Evolutionary conservation across 2,797 vertebrate genomes (phyloP).

Genomic region (Bradypodion pumilum): DNA sequence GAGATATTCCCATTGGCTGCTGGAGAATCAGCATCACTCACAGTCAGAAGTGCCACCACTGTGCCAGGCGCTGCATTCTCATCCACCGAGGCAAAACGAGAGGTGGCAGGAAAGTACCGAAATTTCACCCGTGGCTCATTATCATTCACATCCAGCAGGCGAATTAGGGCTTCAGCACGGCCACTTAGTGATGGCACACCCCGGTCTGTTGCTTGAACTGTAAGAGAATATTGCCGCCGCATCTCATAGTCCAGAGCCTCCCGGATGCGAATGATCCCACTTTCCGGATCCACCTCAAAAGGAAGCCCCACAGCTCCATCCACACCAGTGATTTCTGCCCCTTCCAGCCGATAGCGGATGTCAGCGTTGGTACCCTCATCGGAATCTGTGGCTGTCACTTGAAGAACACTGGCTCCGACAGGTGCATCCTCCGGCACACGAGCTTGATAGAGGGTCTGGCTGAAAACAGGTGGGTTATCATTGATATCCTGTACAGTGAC

Average conservation of each 20-base stretch:
- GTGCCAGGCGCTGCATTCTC: conserved; percentile 96
- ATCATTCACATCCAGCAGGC: conserved; percentile 92
- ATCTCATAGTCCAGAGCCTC: conserved; percentile 90
- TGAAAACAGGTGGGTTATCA: conserved; percentile 93
- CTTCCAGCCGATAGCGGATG: conserved; percentile 89
- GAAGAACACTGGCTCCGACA: conserved; percentile 88
- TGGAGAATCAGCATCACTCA: conserved; percentile 92
- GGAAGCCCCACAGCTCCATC: conserved; percentile 77
- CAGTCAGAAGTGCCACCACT: conserved; percentile 93
- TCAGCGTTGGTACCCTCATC: conserved; percentile 94
- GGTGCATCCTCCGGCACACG: conserved; percentile 90
- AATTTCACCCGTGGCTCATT: conserved; percentile 97
- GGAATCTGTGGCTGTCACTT: conserved; percentile 87
- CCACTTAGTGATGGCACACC: conserved; percentile 89
- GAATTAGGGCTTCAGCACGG: conserved; percentile 89
- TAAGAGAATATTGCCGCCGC: conserved; percentile 89
- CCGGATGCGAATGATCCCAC: conserved; percentile 89
- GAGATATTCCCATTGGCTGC: conserved; percentile 96
- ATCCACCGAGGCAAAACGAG: conserved; percentile 94
- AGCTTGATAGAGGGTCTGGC: conserved; percentile 86
- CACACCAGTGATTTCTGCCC: conserved; percentile 70
- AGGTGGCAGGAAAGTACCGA: conserved; percentile 93
- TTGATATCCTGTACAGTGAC: conserved; percentile 97
- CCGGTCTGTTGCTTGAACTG: conserved; percentile 88
- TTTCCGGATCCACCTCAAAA: conserved; percentile 93